A percentile compares a stretch with the other conserved stretches of the same genome.
phyloP scores from a whole-genome alignment of 2,113 vertebrate species.

The Plestiodon gilberti region DNA sequence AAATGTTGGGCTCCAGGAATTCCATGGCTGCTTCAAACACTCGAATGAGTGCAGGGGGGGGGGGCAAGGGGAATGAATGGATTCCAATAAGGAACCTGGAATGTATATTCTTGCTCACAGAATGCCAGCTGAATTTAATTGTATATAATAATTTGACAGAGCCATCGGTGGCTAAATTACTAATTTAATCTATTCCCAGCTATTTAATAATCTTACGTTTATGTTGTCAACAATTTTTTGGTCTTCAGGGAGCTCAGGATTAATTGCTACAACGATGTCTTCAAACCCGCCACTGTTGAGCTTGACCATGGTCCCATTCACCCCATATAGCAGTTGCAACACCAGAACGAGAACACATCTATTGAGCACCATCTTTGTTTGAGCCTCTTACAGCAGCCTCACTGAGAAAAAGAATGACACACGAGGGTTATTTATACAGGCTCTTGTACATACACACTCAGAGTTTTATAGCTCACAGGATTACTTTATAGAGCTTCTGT shows the following conservation, averaged over 20 bases:
- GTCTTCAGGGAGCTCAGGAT: conserved; percentile 69
- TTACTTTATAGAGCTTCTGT: too few relatives aligned
- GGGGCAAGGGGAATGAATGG: too few relatives aligned
- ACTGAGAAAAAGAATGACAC: background rate
- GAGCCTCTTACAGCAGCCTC: background rate
- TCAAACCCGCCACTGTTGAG: conserved; percentile 74
- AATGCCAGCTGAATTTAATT: too few relatives aligned
- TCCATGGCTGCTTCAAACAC: background rate
- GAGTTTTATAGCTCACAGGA: too few relatives aligned
- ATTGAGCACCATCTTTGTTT: conserved; percentile 42
- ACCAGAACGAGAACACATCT: conserved; percentile 49
- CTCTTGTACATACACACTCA: background rate
- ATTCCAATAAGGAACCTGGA: too few relatives aligned
- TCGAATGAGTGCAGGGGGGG: background rate
- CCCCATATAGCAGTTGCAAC: conserved; percentile 41
- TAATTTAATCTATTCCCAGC: background rate
- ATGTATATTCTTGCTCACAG: too few relatives aligned
- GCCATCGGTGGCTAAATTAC: background rate
- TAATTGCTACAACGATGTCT: conserved; percentile 73
- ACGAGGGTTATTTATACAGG: background rate
- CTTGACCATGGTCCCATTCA: conserved; percentile 58
- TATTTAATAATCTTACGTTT: conserved; percentile 62
- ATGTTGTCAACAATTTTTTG: conserved; percentile 63
- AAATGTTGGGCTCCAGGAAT: background rate
- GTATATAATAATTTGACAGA: background rate